Base-by-base conservation (phyloP, 1,140 invertebrate genomes). In the Frieseomelitta varia region DNA sequence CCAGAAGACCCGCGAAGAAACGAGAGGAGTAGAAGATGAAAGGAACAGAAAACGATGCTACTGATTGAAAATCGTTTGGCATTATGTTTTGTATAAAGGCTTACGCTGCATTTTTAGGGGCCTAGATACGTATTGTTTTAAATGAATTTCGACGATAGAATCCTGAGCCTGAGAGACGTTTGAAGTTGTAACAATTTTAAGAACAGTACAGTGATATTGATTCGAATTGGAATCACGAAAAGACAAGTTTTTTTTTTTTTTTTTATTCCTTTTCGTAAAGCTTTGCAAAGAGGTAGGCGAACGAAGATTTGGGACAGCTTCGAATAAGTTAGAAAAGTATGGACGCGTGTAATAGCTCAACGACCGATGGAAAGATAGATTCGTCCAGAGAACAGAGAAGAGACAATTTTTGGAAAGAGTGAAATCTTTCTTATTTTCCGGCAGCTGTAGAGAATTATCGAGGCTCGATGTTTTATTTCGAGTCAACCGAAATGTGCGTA, bases 341-440 rank as follows among this genome's bases (percentile, higher is more conserved):
- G 12, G 27, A 65, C 30, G 56, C 47, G 82, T 63, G 65, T 78
- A 30, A 8, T 78, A 30, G 15, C 27, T 61, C 30, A 67, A 19
- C 77, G 69, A 67, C 19, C 76, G 68, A 30, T 58, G 24, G 17
- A 2, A 47, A 56, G 19, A 19, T 56, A 51, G 6, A 69, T 73
- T 79, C 78, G 65, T 53, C 19, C 24, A 24, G 39, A 24, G 39
- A 51, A 30, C 68, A 55, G n/a, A 24, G 14, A 63, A 34, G 1
- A 67, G 58, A 27, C 30, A 78, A 21, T 79, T 74, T 39, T 30
- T 47, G 34, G 47, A 68, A 73, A 80, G 81, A 87, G 84, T 47
- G 78, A 79, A 90, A 88, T 74, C 55, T 78, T 84, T 87, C 63
- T 76, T 65, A 68, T 84, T 84, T 76, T 79, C 67, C 27, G 88